Base-by-base conservation (phyloP, 1,140 invertebrate species). In the Drosophila repleta region DNA sequence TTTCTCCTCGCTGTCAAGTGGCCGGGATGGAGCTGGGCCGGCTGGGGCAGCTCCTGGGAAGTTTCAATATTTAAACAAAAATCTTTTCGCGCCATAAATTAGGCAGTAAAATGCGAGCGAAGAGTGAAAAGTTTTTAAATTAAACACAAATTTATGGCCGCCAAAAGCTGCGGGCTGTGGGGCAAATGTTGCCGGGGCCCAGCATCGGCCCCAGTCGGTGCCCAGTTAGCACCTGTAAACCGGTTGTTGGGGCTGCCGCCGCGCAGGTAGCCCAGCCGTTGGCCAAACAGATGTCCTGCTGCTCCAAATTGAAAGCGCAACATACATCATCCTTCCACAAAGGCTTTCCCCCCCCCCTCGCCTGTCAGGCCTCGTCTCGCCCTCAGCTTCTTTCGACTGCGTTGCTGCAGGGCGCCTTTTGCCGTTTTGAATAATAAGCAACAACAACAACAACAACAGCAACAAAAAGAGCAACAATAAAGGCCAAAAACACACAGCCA, bases 231-330 rank as follows among this genome's bases (percentile, higher is more conserved):
- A 87, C 83, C 83, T 87, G 83, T 88, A 88, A 87, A 87, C 83
- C 83, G 76, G 83, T 48, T 24, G 17, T 11, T 39, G 17, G 32
- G n/a, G 52, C 52, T 52, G n/a, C 10, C 3, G 37, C 37, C 11
- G 20, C 55, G 63, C 69, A 67, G 63, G 63, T 72, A 60, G 69
- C 46, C 29, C 11, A 13, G 68, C 51, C 43, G 24, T 17, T 62
- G 63, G 57, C 58, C 53, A 80, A 90, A 90, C 85, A 90, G 85
- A 90, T 90, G 85, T 90, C 85, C 85, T 90, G 85, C 85, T 90
- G 85, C 85, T 90, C 87, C 85, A 90, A 90, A 90, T 90, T 90
- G 85, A 90, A 90, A 82, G 85, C 87, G 65, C 85, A 87, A 90
- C 85, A 90, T 90, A 87, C 87, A 90, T 90, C 85, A 90, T 90